Base-by-base conservation (phyloP, 2,797 vertebrate species). In the Brotula barbata region DNA sequence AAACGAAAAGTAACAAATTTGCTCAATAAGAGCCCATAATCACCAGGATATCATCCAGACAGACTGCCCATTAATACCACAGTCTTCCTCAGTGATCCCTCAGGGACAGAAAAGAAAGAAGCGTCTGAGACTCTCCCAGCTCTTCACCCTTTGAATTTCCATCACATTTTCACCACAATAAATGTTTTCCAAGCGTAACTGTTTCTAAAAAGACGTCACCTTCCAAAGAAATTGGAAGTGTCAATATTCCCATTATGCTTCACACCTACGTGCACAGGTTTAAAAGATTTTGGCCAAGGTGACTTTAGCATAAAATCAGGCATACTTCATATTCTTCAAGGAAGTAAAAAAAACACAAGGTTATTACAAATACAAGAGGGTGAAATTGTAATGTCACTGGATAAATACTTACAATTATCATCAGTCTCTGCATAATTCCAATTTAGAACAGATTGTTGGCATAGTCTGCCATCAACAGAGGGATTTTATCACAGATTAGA, bases 151-250 rank as follows among this genome's bases (percentile, higher is more conserved):
- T 48, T 54, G 5, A 55, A 54, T 8, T 37, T 58, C 0, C 39
- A 14, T 21, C 22, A 21, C 8, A 9, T 9, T 53, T 42, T 33
- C 20, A 28, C 19, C 23, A 17, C 16, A 36, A 37, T 8, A 23
- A 9, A 15, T 52, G 19, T 15, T 46, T 23, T n/a, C n/a, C n/a
- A n/a, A n/a, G n/a, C n/a, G n/a, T n/a, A 41, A 17, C 8, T 17
- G 16, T 41, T 16, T 40, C 10, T 8, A 20, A 20, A 43, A 6
- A 7, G 6, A 33, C 11, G 17, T 17, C n/a, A 8, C 8, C 23
- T 40, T 42, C 23, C 49, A 41, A 48, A 41, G 1, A 21, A 57
- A 37, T 19, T 28, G 1, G 45, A 45, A 69, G 68, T 58, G 51
- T 58, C 43, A 50, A 0, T 20, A 11, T 43, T n/a, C 5, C 37